Base-by-base conservation (phyloP, 2,888 invertebrate genomes). In the Acanthosepion esculentum region DNA sequence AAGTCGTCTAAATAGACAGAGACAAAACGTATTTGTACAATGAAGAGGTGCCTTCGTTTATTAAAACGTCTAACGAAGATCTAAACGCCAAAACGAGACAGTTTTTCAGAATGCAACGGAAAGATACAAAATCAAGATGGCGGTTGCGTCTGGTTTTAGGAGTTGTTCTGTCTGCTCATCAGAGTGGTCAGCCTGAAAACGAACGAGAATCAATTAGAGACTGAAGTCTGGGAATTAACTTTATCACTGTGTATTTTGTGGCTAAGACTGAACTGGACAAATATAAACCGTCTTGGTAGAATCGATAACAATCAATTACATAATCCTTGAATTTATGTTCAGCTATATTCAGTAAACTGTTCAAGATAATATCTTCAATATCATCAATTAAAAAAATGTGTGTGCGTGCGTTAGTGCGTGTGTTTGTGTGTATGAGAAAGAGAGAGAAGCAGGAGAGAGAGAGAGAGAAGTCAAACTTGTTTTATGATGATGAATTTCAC, bases 171-270 rank as follows among this genome's bases (percentile, higher is more conserved):
- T 78, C 78, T 78, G 78, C 20, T 78, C n/a, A 78, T 15, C n/a
- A n/a, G n/a, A 78, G 33, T 78, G n/a, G 78, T 78, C n/a, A n/a
- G 78, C 12, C 12, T 78, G 78, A 78, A 78, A 78, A 78, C 78
- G 78, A 78, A 29, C 78, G n/a, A 8, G 78, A 78, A 78, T 78
- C 78, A 78, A 78, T 78, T 78, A 78, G 78, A 33, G 78, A 78
- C n/a, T 33, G 10, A 78, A 78, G 12, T 78, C 18, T 33, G 15
- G 78, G 78, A 78, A 78, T 78, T 78, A 78, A 78, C n/a, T n/a
- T 78, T 78, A 78, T 78, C 78, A 78, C n/a, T 78, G 78, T 78
- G 78, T 78, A 78, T 78, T 78, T n/a, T 78, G 78, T 78, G 78
- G 78, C 78, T 15, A 15, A 78, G 78, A 78, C n/a, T n/a, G n/a